Base-by-base conservation (phyloP, 2,888 invertebrate genomes). In the Fissipunctia ypsillon region DNA sequence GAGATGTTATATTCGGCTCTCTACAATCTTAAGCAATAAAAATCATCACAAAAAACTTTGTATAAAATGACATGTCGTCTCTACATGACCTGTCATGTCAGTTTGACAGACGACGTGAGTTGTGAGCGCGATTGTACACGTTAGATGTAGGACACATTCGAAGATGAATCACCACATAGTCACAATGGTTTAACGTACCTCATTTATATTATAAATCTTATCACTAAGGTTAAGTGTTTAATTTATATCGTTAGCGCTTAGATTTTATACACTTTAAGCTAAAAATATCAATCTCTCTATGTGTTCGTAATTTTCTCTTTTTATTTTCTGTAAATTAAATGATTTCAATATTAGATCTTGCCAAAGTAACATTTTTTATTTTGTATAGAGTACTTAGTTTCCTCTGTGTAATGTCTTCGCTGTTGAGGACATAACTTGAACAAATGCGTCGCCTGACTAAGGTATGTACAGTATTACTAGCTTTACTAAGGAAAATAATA, bases 381-480 rank as follows among this genome's bases (percentile, higher is more conserved):
- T 88, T 91, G 91, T 93, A 93, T 90, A 93, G 91, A 91, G 84
- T 91, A 91, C 91, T 90, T 91, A 91, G 89, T 88, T 89, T 81
- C 68, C 79, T 85, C 84, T 88, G 86, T 88, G 87, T 88, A 82
- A 84, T 81, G 81, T 86, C 80, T 86, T 88, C 78, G 80, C 78
- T 71, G 84, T 76, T 70, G 84, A 73, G 77, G 84, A 76, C 73
- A 77, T 74, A 77, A 85, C 77, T 88, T 87, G 82, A 89, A 89
- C 87, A 88, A 87, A 89, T 86, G 87, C 90, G 90, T 93, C 90
- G 92, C 93, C 93, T 93, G 90, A 91, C 87, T 89, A 90, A 93
- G 93, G 94, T 93, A 93, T 96, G 96, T 96, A 96, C 96, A 96
- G 96, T 96, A 96, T 96, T 95, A 96, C 92, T 96, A 96, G 96